Evolutionary conservation across 2,797 vertebrate species (phyloP).

Genomic region (Gymnothorax reevesii): DNA sequence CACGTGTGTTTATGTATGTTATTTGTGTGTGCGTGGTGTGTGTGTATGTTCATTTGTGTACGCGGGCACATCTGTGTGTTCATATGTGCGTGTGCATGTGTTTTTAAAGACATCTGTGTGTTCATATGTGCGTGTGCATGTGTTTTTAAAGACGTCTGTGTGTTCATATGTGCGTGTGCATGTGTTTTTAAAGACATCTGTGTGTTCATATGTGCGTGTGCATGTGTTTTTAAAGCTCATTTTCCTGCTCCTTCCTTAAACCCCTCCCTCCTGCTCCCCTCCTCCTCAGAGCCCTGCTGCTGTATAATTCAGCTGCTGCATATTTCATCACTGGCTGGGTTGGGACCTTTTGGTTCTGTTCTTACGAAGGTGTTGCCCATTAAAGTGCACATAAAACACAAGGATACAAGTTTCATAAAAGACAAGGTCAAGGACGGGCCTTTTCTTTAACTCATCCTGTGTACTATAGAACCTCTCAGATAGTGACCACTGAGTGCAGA

Average conservation of each 20-base stretch:
- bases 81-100: too few species aligned
- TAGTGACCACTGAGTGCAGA: background rate
- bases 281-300: background rate
- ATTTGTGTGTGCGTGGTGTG: background rate
- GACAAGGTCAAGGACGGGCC: background rate
- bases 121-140: too few species aligned
- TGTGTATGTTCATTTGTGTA: too few species aligned
- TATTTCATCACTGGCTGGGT: constrained; percentile 9
- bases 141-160: too few species aligned
- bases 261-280: background rate
- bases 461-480: background rate
- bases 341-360: background rate
- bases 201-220: too few species aligned
- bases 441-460: background rate
- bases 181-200: too few species aligned
- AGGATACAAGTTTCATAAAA: background rate
- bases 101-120: too few species aligned
- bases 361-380: constrained; percentile 6
- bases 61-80: background rate
- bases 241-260: background rate
- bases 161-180: too few species aligned
- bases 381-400: background rate
- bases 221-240: background rate
- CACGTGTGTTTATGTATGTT: too few species aligned
- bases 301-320: constrained; percentile 14